A percentile compares a stretch with the other conserved stretches of the same genome.
These are phyloP conservation scores for Holcopasites calliopsidis DNA, from an alignment of 1,140 invertebrate genomes.

Conservation along the genomic window DNA sequence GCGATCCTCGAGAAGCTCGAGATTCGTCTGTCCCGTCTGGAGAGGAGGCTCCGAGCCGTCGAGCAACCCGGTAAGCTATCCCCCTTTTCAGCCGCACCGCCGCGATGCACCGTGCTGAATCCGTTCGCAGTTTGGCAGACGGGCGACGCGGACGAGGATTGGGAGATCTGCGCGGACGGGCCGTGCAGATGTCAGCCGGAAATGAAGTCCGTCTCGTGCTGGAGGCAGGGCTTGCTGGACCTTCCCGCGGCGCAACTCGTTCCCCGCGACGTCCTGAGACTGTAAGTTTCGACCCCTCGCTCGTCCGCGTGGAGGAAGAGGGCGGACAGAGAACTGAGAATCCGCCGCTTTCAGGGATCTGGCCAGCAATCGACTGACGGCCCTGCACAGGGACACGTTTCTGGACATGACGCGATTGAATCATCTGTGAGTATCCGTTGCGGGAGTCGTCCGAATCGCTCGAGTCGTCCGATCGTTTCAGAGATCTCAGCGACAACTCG, in stretches of 20 bases:
- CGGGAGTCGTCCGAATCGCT: too few relatives aligned
- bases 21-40: slow-evolving; percentile 77
- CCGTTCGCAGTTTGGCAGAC: slow-evolving; percentile 87
- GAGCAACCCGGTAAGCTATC: slow-evolving; percentile 83
- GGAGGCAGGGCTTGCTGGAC: slow-evolving; percentile 83
- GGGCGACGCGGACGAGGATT: slow-evolving; percentile 81
- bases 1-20: slow-evolving; percentile 68
- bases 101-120: too few relatives aligned
- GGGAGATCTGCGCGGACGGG: slow-evolving; percentile 86
- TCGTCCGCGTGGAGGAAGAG: background rate
- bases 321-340: background rate
- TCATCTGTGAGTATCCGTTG: slow-evolving; percentile 80
- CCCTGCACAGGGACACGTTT: slow-evolving; percentile 88
- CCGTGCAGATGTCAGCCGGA: slow-evolving; percentile 85
- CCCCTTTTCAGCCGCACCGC: too few relatives aligned
- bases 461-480: slow-evolving; percentile 63
- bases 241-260: slow-evolving; percentile 85
- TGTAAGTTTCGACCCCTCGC: slow-evolving; percentile 82
- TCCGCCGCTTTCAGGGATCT: slow-evolving; percentile 83
- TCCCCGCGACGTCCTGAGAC: slow-evolving; percentile 84
- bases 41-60: slow-evolving; percentile 85
- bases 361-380: slow-evolving; percentile 85
- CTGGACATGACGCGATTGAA: slow-evolving; percentile 83
- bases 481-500: slow-evolving; percentile 88
- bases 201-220: slow-evolving; percentile 85